A percentile compares a stretch with the other conserved stretches of the same genome.
Evolutionary conservation across 1,140 invertebrate genomes (phyloP).

Genomic region (Bombus vancouverensis): DNA sequence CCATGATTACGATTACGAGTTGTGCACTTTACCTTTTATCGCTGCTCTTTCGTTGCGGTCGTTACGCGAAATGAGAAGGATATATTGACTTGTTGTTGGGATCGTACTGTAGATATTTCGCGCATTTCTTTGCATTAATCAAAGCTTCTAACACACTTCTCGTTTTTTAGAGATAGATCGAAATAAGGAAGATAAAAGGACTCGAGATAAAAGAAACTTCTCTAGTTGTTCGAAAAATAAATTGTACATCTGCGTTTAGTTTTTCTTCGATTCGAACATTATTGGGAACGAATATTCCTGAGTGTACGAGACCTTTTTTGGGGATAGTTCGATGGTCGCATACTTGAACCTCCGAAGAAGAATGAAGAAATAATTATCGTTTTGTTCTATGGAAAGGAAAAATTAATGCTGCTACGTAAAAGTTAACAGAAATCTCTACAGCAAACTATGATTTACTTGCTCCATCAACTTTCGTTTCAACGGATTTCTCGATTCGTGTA

Average conservation of each 20-base stretch:
- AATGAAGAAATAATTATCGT: not conserved
- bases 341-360: not conserved
- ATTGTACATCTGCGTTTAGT: too few species aligned
- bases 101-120: not conserved
- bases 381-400: not conserved
- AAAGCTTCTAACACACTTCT: not conserved
- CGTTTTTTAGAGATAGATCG: not conserved
- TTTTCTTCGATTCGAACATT: not conserved
- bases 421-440: not conserved
- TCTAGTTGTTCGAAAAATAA: too few species aligned
- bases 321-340: too few species aligned
- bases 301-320: not conserved
- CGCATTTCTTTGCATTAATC: not conserved
- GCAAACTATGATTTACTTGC: not conserved
- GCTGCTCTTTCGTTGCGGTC: not conserved
- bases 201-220: too few species aligned
- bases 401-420: not conserved
- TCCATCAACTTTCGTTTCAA: not conserved
- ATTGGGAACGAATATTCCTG: not conserved
- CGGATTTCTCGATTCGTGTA: not conserved
- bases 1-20: slow-evolving; percentile 1
- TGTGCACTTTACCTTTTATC: slow-evolving; percentile 2
- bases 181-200: too few species aligned
- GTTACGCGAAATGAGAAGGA: not conserved
- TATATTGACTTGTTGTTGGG: not conserved